Base-by-base conservation (phyloP, 2,113 vertebrate genomes). In the Ceuthmochares aereus region DNA sequence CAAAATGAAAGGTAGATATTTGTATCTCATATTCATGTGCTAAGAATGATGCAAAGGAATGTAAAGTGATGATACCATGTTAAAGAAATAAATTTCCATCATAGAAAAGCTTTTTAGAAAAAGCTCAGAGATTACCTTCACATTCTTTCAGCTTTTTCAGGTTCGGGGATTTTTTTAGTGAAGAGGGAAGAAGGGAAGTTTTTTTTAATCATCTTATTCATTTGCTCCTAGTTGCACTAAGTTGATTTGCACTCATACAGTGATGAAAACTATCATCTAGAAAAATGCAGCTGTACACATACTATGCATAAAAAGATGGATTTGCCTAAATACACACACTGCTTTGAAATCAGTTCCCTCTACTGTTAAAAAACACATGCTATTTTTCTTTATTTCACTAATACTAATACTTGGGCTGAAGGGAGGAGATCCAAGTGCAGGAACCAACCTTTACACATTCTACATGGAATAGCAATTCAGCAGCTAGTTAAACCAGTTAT, bases 291-390 rank as follows among this genome's bases (percentile, higher is more conserved):
- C 14, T 64, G 27, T 51, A 60, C 7, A 7, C 7, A 7, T 14
- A 30, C 5, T 13, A 18, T 4, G 1, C 43, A 58, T 4, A 83
- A 93, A 58, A 56, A 29, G 0, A 1, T n/a, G 43, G 4, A 12
- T 76, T 80, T 36, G 37, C 47, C 27, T 72, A 59, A 54, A 67
- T 27, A 54, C n/a, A 68, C 19, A 22, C 12, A 3, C 10, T 34
- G 43, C 56, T 55, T 40, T 63, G 52, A 88, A 85, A 67, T 45
- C 40, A n/a, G 34, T 32, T 78, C 47, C 45, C 30, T 34, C 4
- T 27, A 45, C 40, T 67, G 43, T 20, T 42, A 9, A 77, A n/a
- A 78, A 84, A 58, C 4, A 80, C 7, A 12, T 6, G 17, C 14
- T 3, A 4, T 27, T 66, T 78, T 40, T 25, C 25, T 69, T 95